Evolutionary conservation across 2,113 vertebrate genomes (phyloP).

Genomic region (Trichechus manatus): DNA sequence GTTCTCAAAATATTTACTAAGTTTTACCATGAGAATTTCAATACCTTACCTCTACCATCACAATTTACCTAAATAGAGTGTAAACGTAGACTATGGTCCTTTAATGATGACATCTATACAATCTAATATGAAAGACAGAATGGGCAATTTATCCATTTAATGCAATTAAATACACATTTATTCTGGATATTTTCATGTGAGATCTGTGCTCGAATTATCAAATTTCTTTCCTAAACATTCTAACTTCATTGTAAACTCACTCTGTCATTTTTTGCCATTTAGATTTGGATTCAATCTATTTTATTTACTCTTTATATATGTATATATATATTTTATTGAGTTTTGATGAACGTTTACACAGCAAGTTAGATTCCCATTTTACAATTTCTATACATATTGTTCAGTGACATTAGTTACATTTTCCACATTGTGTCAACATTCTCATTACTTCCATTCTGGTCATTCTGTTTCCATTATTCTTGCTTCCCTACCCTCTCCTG

Average conservation of each 20-base stretch:
- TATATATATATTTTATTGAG: neutral
- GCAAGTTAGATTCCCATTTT: neutral
- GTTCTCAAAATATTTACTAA: constrained; percentile 41
- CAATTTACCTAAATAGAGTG: neutral
- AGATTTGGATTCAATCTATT: neutral
- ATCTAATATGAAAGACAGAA: neutral
- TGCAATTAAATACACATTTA: neutral
- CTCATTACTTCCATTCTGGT: neutral
- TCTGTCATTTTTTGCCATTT: neutral
- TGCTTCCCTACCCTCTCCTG: neutral
- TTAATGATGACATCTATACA: neutral
- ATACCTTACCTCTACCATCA: neutral
- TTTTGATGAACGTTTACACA: neutral
- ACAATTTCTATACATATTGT: neutral
- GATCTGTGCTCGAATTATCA: neutral
- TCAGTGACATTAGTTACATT: neutral
- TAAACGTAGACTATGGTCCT: neutral
- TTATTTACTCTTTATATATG: neutral
- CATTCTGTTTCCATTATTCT: neutral
- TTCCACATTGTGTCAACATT: neutral
- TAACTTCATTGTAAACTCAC: constrained; percentile 41
- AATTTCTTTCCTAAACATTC: constrained; percentile 29
- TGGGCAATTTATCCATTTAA: neutral
- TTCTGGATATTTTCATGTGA: neutral
- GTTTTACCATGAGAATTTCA: constrained; percentile 31